Base-by-base conservation (phyloP, 1,140 invertebrate species). In the Steinernema khuongi region DNA sequence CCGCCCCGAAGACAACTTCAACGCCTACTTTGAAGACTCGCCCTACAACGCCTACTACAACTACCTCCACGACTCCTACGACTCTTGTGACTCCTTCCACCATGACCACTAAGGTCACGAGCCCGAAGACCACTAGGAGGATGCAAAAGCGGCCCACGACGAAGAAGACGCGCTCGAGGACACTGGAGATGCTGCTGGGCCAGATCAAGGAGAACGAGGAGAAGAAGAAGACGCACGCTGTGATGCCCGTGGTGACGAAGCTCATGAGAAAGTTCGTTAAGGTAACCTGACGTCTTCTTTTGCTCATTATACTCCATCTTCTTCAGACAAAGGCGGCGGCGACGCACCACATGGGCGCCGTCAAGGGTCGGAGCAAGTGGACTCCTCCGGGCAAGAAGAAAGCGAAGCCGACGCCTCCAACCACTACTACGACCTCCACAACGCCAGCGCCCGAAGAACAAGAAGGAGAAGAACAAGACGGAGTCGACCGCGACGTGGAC, bases 241-340 rank as follows among this genome's bases (percentile, higher is more conserved):
- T 60, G 50, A 60, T 60, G 50, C 50, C 50, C 14, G 50, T 60
- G 50, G 50, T 60, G 22, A 60, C 14, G 50, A 60, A 60, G 50
- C 50, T 60, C 4, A 11, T 60, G 11, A 11, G 50, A 22, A 60
- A 60, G 50, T 60, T 60, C 22, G 50, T 60, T 14, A 7, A n/a
- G n/a, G n/a, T n/a, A n/a, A n/a, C n/a, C n/a, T n/a, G n/a, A n/a
- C n/a, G n/a, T n/a, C n/a, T n/a, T n/a, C n/a, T n/a, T n/a, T n/a
- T n/a, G n/a, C n/a, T n/a, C n/a, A n/a, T n/a, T n/a, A n/a, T n/a
- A n/a, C n/a, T n/a, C n/a, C n/a, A n/a, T n/a, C n/a, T n/a, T n/a
- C n/a, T n/a, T n/a, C n/a, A 60, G 50, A 60, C 50, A 26, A 60
- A 60, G 19, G 50, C 50, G 7, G 50, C 50, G 50, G 26, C 14